A percentile compares a stretch with the other conserved stretches of the same genome.
Conservation (phyloP, 1,140 invertebrate species). For the Drosophila virilis region DNA sequence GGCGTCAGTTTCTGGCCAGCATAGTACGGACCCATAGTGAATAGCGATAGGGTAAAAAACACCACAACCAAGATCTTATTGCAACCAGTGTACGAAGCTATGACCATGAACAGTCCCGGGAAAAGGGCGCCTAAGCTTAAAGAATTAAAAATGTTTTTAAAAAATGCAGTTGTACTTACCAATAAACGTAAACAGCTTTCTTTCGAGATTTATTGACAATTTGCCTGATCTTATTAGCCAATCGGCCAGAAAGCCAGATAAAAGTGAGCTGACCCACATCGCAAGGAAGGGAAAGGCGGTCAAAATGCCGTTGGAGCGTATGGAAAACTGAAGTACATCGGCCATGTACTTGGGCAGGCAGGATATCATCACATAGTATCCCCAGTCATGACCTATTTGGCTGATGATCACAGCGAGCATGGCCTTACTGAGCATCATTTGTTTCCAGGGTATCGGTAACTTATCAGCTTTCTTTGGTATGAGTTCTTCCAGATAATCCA, state of each 20-base stretch:
- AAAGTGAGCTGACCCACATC: slow-evolving; percentile 53
- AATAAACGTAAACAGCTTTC: slow-evolving; percentile 46
- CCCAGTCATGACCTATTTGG: slow-evolving; percentile 92
- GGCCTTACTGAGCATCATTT: slow-evolving; percentile 87
- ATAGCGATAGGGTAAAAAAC: slow-evolving; percentile 51
- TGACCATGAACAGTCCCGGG: slow-evolving; percentile 46
- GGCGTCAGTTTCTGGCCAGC: slow-evolving; percentile 90
- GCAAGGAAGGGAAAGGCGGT: slow-evolving; percentile 59
- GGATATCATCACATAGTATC: slow-evolving; percentile 94
- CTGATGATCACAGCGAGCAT: slow-evolving; percentile 86
- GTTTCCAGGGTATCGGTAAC: slow-evolving; percentile 85
- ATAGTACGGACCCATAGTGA: slow-evolving; percentile 89
- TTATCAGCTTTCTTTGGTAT: slow-evolving; percentile 40
- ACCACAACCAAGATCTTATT: slow-evolving; percentile 25
- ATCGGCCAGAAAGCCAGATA: slow-evolving; percentile 48
- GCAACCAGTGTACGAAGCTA: slow-evolving; percentile 60
- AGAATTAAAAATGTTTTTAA: neutral
- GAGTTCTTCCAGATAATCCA: slow-evolving; percentile 86
- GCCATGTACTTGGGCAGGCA: slow-evolving; percentile 88
- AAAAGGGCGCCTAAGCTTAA: slow-evolving; percentile 39
- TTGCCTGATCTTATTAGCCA: slow-evolving; percentile 35
- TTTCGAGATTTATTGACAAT: slow-evolving; percentile 14
- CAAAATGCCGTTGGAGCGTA: slow-evolving; percentile 49
- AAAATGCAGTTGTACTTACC: slow-evolving; percentile 27
- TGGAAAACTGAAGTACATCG: slow-evolving; percentile 53